A percentile compares a stretch with the other conserved stretches of the same genome.
These are phyloP conservation scores for Macropodus opercularis DNA, from an alignment of 2,797 vertebrate species.

Conservation along the genomic window DNA sequence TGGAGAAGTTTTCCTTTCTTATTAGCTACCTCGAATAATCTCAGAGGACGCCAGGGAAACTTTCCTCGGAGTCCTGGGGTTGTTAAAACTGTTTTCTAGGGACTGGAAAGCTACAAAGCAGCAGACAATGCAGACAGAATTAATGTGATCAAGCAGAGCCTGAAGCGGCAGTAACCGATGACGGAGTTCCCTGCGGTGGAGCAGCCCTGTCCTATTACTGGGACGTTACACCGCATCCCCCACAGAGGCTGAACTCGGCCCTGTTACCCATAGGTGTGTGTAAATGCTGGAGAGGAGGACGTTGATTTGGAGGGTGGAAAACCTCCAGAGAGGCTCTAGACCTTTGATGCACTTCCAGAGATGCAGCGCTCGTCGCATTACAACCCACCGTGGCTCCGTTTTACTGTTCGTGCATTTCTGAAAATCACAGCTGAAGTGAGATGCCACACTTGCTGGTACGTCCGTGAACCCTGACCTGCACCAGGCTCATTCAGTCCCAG, in stretches of 20 bases:
- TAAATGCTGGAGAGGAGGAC: constrained; percentile 20
- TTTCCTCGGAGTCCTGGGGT: constrained; percentile 8
- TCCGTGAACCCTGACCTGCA: too few relatives aligned
- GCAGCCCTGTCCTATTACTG: constrained; percentile 32
- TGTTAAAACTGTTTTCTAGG: constrained; percentile 34
- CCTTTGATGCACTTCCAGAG: constrained; percentile 43
- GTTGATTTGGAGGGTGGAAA: constrained; percentile 44
- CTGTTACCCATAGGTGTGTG: constrained; percentile 24
- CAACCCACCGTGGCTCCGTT: not conserved
- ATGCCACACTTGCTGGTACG: too few relatives aligned
- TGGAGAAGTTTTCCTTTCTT: constrained; percentile 14
- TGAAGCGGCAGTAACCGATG: constrained; percentile 26
- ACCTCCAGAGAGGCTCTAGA: constrained; percentile 31
- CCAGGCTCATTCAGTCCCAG: too few relatives aligned
- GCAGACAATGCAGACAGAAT: constrained; percentile 31
- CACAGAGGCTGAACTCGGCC: constrained; percentile 28
- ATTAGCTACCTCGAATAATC: constrained; percentile 12
- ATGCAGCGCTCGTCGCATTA: too few relatives aligned
- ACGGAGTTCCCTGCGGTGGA: constrained; percentile 21
- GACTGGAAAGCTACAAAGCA: constrained; percentile 40
- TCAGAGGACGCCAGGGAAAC: constrained; percentile 26
- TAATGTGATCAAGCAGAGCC: constrained; percentile 44
- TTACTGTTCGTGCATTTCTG: constrained; percentile 3
- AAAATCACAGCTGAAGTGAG: not conserved
- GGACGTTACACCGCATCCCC: constrained; percentile 40